Conservation (phyloP, 2,113 vertebrate species). For the Thamnaconus septentrionalis region DNA sequence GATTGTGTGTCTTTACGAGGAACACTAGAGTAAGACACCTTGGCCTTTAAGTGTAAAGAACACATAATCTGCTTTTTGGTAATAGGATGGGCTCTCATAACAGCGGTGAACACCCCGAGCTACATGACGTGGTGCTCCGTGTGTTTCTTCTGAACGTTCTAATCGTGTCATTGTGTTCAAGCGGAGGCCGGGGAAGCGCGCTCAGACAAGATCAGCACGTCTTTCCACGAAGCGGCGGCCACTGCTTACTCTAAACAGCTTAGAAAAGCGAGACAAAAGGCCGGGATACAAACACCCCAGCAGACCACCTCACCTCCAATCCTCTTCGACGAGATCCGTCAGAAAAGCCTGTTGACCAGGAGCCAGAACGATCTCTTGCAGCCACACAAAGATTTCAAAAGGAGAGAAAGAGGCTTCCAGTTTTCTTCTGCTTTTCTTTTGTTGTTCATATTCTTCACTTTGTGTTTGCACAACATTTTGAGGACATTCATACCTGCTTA, state of each 20-base stretch:
- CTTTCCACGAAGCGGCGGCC: constrained; percentile 15
- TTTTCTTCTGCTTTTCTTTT: too few species aligned
- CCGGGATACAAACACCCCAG: background rate
- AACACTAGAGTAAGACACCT: constrained; percentile 37
- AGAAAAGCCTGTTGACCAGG: constrained; percentile 26
- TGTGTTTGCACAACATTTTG: too few species aligned
- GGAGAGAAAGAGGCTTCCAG: background rate
- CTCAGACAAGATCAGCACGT: constrained; percentile 42
- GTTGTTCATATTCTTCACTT: too few species aligned
- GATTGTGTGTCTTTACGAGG: constrained; percentile 11
- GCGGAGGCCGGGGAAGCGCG: background rate
- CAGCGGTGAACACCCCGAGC: background rate
- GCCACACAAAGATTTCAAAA: background rate
- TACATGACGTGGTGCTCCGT: background rate
- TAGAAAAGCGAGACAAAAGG: constrained; percentile 29
- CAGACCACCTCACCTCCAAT: constrained; percentile 20
- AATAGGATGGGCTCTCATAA: constrained; percentile 19
- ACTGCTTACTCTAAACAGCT: constrained; percentile 29
- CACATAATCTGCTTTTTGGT: constrained; percentile 25
- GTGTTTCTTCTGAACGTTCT: background rate
- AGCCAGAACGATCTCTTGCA: constrained; percentile 23
- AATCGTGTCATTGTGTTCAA: constrained; percentile 13
- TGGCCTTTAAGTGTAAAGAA: constrained; percentile 6
- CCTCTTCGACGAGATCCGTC: background rate
- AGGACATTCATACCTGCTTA: too few species aligned